Base-by-base conservation (phyloP, 2,888 invertebrate genomes). In the Ichneumon xanthorius region DNA sequence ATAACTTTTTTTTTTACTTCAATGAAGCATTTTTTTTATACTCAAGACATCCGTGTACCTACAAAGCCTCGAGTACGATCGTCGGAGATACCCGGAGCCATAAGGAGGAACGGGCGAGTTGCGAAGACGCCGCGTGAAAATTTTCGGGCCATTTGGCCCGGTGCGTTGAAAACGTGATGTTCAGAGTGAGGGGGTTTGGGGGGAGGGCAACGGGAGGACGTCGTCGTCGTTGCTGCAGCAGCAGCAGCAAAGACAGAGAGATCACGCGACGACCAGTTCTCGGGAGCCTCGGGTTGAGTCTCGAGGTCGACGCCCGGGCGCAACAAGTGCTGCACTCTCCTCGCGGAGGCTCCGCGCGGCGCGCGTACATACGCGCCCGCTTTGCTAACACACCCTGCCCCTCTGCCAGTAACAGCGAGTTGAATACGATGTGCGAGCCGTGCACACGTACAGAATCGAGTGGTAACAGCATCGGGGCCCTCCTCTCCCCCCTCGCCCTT, bases 261-360 rank as follows among this genome's bases (percentile, higher is more conserved):
- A 80, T 65, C 80, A 73, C 63, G 67, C 80, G 67, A 61, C 67
- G 80, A 80, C 70, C 82, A 85, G 85, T 85, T 85, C 85, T 85
- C 67, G 87, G 89, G 90, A 91, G 90, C 90, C 90, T 88, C 91
- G 90, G 88, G 90, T 91, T 89, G 91, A 91, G 91, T 88, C 87
- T 86, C 90, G 93, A 93, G 93, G 93, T 93, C 93, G 93, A 93
- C 93, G 93, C 91, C 93, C 93, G 93, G 92, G 91, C 92, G 93
- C 93, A 93, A 93, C 93, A 93, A 93, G 93, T 93, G 93, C 93
- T 92, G 92, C 92, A 92, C 91, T 92, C 90, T 85, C 82, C 65
- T 73, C 78, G 58, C 68, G 85, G 89, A 63, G 63, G 16, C 63
- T 63, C 63, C 16, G 63, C 16, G 61, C 45, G 45, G 45, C 45